Conservation (phyloP, 2,113 vertebrate species). For the Corvus hawaiiensis region DNA sequence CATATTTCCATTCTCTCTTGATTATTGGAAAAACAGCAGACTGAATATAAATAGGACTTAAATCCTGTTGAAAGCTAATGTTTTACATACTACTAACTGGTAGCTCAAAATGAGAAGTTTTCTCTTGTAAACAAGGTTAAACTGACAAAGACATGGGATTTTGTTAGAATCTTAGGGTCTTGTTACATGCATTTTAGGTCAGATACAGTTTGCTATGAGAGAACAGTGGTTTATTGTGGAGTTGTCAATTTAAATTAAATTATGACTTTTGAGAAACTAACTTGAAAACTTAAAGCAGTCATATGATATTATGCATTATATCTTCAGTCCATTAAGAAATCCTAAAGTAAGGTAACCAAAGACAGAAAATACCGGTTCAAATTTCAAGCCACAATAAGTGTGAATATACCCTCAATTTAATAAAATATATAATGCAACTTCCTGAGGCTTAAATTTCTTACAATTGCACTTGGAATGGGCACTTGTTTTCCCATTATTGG, state of each 20-base stretch:
- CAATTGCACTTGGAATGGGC: conserved; percentile 83
- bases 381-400: conserved; percentile 90
- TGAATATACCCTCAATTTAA: conserved; percentile 98
- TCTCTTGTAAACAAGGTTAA: conserved; percentile 79
- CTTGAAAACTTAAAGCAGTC: conserved; percentile 84
- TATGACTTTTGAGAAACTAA: conserved; percentile 88
- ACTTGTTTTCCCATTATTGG: conserved; percentile 91
- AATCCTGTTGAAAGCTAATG: conserved; percentile 45
- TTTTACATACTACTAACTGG: conserved; percentile 63
- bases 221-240: conserved; percentile 83
- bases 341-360: conserved; percentile 90
- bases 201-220: conserved; percentile 76
- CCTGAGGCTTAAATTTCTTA: conserved; percentile 92
- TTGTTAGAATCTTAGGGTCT: conserved; percentile 77
- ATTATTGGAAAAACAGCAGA: conserved; percentile 49
- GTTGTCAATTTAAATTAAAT: conserved; percentile 93
- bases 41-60: conserved; percentile 44
- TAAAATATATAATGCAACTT: conserved; percentile 95
- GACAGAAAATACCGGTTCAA: conserved; percentile 92
- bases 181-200: conserved; percentile 81
- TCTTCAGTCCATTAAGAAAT: conserved; percentile 88
- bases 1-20: conserved; percentile 7
- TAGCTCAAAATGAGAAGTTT: conserved; percentile 67
- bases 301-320: conserved; percentile 85
- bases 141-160: conserved; percentile 70